Percentiles rank a stretch among this genome's conserved stretches.
Conservation (phyloP, 2,888 invertebrate species). For the Campoplex capitator region DNA sequence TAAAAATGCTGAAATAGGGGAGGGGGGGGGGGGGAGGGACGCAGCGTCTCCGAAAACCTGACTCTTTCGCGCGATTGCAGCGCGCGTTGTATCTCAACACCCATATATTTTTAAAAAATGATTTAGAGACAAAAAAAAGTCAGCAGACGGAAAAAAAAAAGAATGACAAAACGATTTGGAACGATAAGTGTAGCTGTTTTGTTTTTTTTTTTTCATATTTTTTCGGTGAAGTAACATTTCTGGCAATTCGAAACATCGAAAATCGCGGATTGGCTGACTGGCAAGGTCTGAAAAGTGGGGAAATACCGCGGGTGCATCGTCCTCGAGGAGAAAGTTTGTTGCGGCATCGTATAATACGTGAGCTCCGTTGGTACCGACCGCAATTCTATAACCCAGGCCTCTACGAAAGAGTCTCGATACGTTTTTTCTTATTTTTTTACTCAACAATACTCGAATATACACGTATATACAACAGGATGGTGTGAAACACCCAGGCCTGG, state of each 20-base stretch:
- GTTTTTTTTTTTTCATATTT: background rate
- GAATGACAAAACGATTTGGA: conserved; percentile 16
- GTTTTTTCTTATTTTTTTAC: conserved; percentile 17
- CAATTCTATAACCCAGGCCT: conserved; percentile 69
- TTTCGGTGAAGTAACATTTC: conserved; percentile 10
- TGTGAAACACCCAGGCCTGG: conserved; percentile 51
- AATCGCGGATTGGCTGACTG: conserved; percentile 44
- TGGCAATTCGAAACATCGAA: conserved; percentile 27
- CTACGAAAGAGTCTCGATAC: conserved; percentile 55
- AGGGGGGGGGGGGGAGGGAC: background rate
- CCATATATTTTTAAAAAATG: background rate
- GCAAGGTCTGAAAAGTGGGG: conserved; percentile 63
- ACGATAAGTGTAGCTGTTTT: background rate
- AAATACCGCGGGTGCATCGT: conserved; percentile 82
- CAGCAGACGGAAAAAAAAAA: background rate
- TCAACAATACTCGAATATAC: background rate
- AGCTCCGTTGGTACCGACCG: conserved; percentile 65
- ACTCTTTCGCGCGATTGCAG: background rate
- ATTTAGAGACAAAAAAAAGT: conserved; percentile 14
- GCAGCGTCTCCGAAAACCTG: background rate
- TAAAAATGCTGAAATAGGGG: background rate
- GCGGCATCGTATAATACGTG: conserved; percentile 76
- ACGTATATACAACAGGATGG: background rate
- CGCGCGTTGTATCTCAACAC: background rate
- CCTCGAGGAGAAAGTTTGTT: conserved; percentile 83